Base-by-base conservation (phyloP, 2,888 invertebrate genomes). In the Enoplolaimus lenunculus region DNA sequence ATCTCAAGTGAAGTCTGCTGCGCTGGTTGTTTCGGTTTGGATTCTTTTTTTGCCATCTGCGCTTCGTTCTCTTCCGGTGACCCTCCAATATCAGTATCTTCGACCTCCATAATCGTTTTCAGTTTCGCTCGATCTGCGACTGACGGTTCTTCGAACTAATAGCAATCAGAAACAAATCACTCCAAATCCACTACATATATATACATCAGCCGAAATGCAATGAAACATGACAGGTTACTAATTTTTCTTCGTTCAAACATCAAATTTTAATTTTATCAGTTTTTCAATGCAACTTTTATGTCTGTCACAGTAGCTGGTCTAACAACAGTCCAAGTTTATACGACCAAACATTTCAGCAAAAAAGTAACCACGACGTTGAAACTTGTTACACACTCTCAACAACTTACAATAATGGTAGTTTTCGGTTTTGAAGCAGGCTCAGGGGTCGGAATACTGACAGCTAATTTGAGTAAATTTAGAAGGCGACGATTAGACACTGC, bases 381-480 rank as follows among this genome's bases (percentile, higher is more conserved):
- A n/a, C n/a, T n/a, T n/a, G n/a, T n/a, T n/a, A n/a, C n/a, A n/a
- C n/a, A n/a, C n/a, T n/a, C n/a, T n/a, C n/a, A 57, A n/a, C 57
- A 21, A 21, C n/a, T 57, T 57, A 57, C 57, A 16, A 57, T n/a
- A 26, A 35, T 69, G 2, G 69, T 30, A 28, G n/a, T 64, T 34
- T 65, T 35, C 0, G 60, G 68, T 16, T 34, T 2, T 1, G 71
- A 68, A 28, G 72, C 71, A 1, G 76, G 72, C 71, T 80, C 79
- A 7, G 84, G 84, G 59, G 81, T 77, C 1, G 85, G 85, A 71
- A 85, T 84, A 74, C 84, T 84, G 68, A 82, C 77, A 21, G 79
- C 79, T 30, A 86, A 80, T 21, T 79, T 78, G 64, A 84, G 76
- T 30, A 86, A 77, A 74, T 84, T 81, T 57, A 84, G 77, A 35